These are phyloP conservation scores for Smutsia temminckii DNA, from an alignment of 2,797 vertebrate species.

Conservation along the genomic window DNA sequence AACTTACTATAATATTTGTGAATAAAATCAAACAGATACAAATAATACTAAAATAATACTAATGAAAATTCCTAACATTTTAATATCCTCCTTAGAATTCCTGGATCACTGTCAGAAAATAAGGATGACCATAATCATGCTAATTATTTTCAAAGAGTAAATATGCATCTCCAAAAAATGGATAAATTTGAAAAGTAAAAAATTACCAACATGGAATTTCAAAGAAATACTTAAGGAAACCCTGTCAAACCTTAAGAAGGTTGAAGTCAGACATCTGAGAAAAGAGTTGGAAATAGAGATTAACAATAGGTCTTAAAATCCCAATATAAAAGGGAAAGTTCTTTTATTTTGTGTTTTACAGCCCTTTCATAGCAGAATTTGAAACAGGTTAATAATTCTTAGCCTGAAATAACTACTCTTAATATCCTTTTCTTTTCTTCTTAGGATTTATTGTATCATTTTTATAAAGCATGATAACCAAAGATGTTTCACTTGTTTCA, in stretches of 20 bases:
- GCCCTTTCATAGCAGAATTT: neutral
- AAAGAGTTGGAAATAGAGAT: neutral
- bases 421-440: neutral
- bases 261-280: neutral
- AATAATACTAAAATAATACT: neutral
- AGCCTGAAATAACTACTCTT: neutral
- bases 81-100: neutral
- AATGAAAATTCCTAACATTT: neutral
- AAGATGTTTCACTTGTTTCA: neutral
- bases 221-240: neutral
- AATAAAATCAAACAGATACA: neutral
- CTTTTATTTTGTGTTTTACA: neutral
- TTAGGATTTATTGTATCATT: neutral
- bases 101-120: neutral
- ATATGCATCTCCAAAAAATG: neutral
- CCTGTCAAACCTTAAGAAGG: neutral
- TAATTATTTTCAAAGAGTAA: neutral
- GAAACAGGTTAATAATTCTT: neutral
- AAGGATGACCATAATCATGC: neutral
- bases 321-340: fast-evolving
- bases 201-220: neutral
- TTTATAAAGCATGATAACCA: neutral
- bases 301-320: neutral
- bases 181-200: neutral
- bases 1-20: neutral